These are phyloP conservation scores for Hylaeus anthracinus DNA, from an alignment of 1,140 invertebrate species.

Conservation along the genomic window DNA sequence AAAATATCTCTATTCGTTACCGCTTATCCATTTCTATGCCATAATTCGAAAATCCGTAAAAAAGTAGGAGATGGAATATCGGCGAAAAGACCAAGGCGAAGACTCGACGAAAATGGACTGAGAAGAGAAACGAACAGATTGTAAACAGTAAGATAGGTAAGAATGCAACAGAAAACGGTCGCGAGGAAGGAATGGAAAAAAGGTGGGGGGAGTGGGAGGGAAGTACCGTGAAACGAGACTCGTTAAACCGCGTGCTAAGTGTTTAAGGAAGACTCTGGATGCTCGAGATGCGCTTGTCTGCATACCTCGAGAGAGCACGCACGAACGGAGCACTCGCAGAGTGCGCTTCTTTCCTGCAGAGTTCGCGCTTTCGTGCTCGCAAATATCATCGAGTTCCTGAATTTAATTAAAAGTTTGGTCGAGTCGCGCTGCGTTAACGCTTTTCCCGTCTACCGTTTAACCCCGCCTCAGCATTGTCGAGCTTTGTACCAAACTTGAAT, in stretches of 20 bases:
- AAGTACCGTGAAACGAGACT: constrained; percentile 18
- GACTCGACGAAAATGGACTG: constrained; percentile 9
- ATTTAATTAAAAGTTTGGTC: constrained; percentile 37
- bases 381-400: constrained; percentile 31
- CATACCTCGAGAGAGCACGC: background rate
- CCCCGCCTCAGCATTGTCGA: background rate
- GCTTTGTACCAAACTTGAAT: background rate
- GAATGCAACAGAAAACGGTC: constrained; percentile 4
- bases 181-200: background rate
- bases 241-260: constrained; percentile 38
- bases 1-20: too few relatives aligned
- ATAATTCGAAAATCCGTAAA: too few relatives aligned
- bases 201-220: too few relatives aligned
- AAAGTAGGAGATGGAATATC: background rate
- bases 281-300: constrained; percentile 28
- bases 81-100: background rate
- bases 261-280: constrained; percentile 41
- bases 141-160: constrained; percentile 7
- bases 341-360: constrained; percentile 9
- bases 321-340: background rate
- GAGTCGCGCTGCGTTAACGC: background rate
- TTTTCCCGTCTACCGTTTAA: background rate
- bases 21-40: too few relatives aligned
- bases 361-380: constrained; percentile 26
- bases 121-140: constrained; percentile 14